Evolutionary conservation across 2,888 invertebrate species (phyloP).

Genomic region (Andrena flavipes): DNA sequence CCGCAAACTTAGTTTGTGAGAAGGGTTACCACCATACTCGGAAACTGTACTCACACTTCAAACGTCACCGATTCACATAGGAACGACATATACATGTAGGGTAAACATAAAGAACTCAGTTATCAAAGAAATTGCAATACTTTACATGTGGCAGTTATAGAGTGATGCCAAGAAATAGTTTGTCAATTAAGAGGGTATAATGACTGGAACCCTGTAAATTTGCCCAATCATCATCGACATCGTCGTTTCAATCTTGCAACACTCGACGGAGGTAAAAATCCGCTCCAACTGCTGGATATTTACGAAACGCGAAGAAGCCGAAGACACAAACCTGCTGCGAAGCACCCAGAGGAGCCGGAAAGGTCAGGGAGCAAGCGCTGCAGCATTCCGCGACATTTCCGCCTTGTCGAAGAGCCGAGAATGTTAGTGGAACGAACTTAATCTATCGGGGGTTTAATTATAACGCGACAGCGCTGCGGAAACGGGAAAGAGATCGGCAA

Average conservation of each 20-base stretch:
- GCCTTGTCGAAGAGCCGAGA: background rate
- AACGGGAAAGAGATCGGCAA: constrained; percentile 15
- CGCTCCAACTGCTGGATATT: background rate
- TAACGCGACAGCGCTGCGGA: constrained; percentile 5
- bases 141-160: too few relatives aligned
- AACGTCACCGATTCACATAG: background rate
- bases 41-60: background rate
- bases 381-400: background rate
- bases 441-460: constrained; percentile 19
- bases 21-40: background rate
- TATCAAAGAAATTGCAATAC: too few relatives aligned
- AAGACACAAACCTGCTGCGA: background rate
- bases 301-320: background rate
- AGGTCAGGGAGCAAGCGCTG: background rate
- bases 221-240: too few relatives aligned
- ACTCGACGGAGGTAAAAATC: too few relatives aligned
- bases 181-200: too few relatives aligned
- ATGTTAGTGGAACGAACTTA: background rate
- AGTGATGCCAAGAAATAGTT: too few relatives aligned
- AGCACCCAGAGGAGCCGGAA: background rate
- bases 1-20: background rate
- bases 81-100: background rate
- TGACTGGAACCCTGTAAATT: too few relatives aligned
- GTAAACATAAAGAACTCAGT: too few relatives aligned
- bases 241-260: too few relatives aligned